Evolutionary conservation across 2,797 vertebrate species (phyloP), one percentile per base, ranked within the genome.

Genomic region (Onychomys arenicola): DNA sequence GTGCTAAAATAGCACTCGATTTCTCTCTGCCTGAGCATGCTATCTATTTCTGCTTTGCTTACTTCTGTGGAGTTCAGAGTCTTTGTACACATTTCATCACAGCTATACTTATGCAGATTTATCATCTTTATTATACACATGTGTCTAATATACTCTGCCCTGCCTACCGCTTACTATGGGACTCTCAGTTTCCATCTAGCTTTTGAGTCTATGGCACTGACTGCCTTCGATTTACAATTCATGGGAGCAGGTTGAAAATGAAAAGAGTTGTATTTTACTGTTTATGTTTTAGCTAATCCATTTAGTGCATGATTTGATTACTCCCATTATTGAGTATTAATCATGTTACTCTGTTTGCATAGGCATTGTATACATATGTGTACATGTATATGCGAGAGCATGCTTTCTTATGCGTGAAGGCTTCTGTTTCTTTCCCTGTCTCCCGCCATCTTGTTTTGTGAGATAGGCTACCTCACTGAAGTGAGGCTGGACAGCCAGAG

Each of bases 1-100:
- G 95, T 80, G 96, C 95, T 95, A 96, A 97, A 97, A 97, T 90
- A 97, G 98, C 93, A n/a, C 95, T 97, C 69, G 97, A 37, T 95
- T 96, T 85, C 92, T 97, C 94, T 93, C 88, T 94, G 96, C 97
- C 96, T 17, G 59, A 97, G 95, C 93, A 89, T n/a, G 92, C 89
- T 82, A 37, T 93, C 97, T 97, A 97, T 97, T 97, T 97, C 97
- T 97, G 97, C 61, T 96, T n/a, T 71, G 92, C 95, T 96, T 95
- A 93, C 95, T 98, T 95, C 95, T 97, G 80, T 32, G 71, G 71
- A 90, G 94, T 91, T 93, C 95, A 91, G 61, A 97, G 94, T 69
- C 93, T 97, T 94, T 93, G 84, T 52, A 77, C 85, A 95, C 92
- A 96, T 91, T 96, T 97, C 96, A 95, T 96, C 96, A 96, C 9